These are phyloP conservation scores for Vespertilio murinus DNA, from an alignment of 2,797 vertebrate genomes.

Conservation along the genomic window DNA sequence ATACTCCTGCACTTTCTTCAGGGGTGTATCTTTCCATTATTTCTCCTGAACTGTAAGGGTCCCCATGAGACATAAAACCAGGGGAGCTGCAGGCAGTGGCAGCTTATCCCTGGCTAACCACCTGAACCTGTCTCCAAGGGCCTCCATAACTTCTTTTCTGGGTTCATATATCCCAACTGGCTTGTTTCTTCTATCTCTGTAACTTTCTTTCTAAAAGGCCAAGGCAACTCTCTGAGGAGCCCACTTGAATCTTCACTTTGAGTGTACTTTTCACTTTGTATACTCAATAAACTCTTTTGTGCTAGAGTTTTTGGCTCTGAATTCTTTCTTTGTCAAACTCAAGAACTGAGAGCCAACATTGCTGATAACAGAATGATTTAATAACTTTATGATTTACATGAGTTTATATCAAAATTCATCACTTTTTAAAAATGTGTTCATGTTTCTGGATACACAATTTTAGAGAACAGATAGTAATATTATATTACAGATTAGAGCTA, in stretches of 20 bases:
- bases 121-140: not conserved
- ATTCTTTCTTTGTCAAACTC: not conserved
- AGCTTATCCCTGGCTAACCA: not conserved
- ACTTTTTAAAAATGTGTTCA: slow-evolving; percentile 10
- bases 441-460: slow-evolving; percentile 22
- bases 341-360: not conserved
- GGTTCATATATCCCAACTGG: not conserved
- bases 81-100: not conserved
- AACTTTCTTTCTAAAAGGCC: not conserved
- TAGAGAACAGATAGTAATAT: slow-evolving; percentile 6
- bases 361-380: not conserved
- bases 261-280: not conserved
- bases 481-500: slow-evolving; percentile 23
- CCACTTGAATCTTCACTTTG: not conserved
- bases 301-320: not conserved
- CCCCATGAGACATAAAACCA: not conserved
- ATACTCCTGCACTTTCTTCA: not conserved
- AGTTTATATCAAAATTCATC: slow-evolving; percentile 18
- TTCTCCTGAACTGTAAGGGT: not conserved
- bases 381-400: slow-evolving; percentile 20
- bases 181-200: not conserved
- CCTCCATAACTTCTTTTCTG: not conserved
- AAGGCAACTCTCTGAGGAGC: not conserved
- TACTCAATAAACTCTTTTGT: not conserved
- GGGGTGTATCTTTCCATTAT: not conserved